Percentiles rank a stretch among this genome's conserved stretches.
These are phyloP conservation scores for Boulengeromyrus knoepffleri DNA, from an alignment of 2,113 vertebrate genomes.

Conservation along the genomic window DNA sequence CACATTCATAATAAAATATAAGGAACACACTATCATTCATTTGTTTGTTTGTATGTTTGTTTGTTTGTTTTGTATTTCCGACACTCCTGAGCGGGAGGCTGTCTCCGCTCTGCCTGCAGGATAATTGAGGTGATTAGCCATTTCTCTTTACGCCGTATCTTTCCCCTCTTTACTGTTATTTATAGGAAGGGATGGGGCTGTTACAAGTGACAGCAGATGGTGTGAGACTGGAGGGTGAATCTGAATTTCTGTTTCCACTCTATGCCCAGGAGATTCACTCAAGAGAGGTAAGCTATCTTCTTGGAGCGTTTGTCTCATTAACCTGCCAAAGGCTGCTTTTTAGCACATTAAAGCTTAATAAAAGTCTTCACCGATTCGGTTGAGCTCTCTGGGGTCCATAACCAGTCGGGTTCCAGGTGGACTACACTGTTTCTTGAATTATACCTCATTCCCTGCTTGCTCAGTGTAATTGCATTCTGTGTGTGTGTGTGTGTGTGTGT, in stretches of 20 bases:
- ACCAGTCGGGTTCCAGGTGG: background rate
- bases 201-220: constrained; percentile 77
- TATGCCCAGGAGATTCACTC: constrained; percentile 91
- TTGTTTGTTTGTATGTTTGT: background rate
- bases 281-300: constrained; percentile 70
- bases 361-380: background rate
- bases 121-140: background rate
- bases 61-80: background rate
- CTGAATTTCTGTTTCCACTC: constrained; percentile 86
- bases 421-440: background rate
- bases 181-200: constrained; percentile 86
- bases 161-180: background rate
- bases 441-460: no score
- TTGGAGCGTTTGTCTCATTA: background rate
- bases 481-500: background rate
- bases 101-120: no score
- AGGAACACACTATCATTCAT: background rate
- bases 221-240: constrained; percentile 86
- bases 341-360: background rate
- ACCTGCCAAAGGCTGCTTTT: background rate
- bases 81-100: no score
- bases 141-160: background rate
- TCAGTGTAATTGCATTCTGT: background rate
- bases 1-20: background rate
- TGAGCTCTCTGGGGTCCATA: background rate